A percentile compares a stretch with the other conserved stretches of the same genome.
Conservation (phyloP, 2,113 vertebrate genomes). For the Hippocampus barbouri region DNA sequence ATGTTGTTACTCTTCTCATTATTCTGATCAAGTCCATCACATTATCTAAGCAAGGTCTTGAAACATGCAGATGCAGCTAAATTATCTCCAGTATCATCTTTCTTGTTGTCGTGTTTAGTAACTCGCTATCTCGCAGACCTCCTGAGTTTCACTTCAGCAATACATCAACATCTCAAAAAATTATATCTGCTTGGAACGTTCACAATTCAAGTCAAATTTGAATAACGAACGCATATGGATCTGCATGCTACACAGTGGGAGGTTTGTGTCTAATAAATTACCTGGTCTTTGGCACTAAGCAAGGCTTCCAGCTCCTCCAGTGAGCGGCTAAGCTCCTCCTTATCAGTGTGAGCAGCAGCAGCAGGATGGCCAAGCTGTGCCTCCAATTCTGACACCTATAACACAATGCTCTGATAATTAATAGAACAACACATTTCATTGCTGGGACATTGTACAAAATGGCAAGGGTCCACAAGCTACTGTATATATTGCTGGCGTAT, state of each 20-base stretch:
- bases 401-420: slow-evolving; percentile 17
- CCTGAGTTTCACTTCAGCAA: slow-evolving; percentile 1
- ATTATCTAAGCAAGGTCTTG: background rate
- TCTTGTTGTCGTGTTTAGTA: slow-evolving; percentile 1
- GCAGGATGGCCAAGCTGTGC: slow-evolving; percentile 70
- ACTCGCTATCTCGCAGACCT: slow-evolving; percentile 1
- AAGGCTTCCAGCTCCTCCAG: slow-evolving; percentile 84
- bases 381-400: slow-evolving; percentile 88
- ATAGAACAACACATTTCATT: background rate
- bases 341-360: slow-evolving; percentile 58
- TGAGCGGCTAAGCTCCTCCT: slow-evolving; percentile 74
- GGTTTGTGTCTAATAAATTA: slow-evolving; percentile 37
- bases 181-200: background rate
- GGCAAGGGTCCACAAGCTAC: background rate
- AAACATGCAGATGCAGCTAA: background rate
- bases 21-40: background rate
- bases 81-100: background rate
- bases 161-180: slow-evolving; percentile 5
- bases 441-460: background rate
- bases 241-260: background rate
- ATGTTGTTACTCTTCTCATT: background rate
- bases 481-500: background rate
- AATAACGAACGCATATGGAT: slow-evolving; percentile 6
- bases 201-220: background rate
- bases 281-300: slow-evolving; percentile 88